These are phyloP conservation scores for Threskiornis aethiopicus DNA, from an alignment of 2,797 vertebrate species.

Conservation along the genomic window DNA sequence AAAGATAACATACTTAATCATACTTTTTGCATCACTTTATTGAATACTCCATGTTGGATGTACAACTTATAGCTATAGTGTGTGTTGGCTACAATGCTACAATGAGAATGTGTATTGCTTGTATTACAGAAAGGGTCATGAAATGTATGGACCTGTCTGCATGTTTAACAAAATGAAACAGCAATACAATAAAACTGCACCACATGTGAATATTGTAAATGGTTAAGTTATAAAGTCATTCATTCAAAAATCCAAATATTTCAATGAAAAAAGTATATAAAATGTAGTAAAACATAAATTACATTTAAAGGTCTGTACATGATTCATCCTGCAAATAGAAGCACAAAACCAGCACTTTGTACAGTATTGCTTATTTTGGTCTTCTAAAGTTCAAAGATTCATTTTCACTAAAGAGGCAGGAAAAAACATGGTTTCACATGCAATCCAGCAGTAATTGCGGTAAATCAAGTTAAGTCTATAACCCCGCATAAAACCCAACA, in stretches of 20 bases:
- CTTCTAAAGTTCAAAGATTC: slow-evolving; percentile 40
- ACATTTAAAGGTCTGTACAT: slow-evolving; percentile 84
- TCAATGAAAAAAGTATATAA: slow-evolving; percentile 71
- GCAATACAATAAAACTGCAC: slow-evolving; percentile 64
- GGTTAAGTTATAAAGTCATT: slow-evolving; percentile 78
- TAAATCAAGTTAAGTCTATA: slow-evolving; percentile 42
- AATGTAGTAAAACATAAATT: slow-evolving; percentile 86
- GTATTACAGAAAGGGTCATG: slow-evolving; percentile 46
- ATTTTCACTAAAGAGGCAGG: slow-evolving; percentile 31
- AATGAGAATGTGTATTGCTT: not conserved
- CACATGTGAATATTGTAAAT: slow-evolving; percentile 65
- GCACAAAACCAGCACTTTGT: slow-evolving; percentile 63
- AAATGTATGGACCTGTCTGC: slow-evolving; percentile 76
- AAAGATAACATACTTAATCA: not conserved
- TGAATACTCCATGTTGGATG: slow-evolving; percentile 71
- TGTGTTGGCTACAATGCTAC: slow-evolving; percentile 56
- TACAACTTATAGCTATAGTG: slow-evolving; percentile 66
- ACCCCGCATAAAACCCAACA: slow-evolving; percentile 1
- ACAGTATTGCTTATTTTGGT: slow-evolving; percentile 63
- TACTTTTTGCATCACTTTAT: slow-evolving; percentile 76
- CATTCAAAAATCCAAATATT: slow-evolving; percentile 67
- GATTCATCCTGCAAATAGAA: slow-evolving; percentile 71
- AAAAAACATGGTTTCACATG: slow-evolving; percentile 26
- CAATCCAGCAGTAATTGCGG: slow-evolving; percentile 57
- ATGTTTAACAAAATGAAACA: slow-evolving; percentile 32